Evolutionary conservation across 2,888 invertebrate genomes (phyloP).

Genomic region (Incurvaria masculella): DNA sequence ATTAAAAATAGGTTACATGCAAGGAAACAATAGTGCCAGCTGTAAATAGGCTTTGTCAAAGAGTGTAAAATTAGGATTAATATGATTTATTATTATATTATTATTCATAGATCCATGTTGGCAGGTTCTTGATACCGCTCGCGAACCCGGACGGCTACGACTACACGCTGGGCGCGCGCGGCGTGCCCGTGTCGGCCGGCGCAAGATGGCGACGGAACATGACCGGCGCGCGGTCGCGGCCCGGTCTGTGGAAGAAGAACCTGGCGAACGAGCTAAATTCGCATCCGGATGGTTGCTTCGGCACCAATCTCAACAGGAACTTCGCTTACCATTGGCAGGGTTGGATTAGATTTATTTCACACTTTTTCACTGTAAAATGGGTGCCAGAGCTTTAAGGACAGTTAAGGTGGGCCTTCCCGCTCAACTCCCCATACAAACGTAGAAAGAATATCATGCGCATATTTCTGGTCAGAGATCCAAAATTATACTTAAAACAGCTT

Average conservation of each 20-base stretch:
- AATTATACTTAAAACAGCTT: too few species aligned
- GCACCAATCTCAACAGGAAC: conserved; percentile 44
- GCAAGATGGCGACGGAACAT: conserved; percentile 31
- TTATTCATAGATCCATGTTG: background rate
- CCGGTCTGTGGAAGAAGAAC: conserved; percentile 40
- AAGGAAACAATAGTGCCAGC: too few species aligned
- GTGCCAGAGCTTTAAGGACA: too few species aligned
- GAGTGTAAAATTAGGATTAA: too few species aligned
- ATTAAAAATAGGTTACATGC: too few species aligned
- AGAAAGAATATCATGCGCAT: too few species aligned
- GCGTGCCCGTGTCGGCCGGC: conserved; percentile 22
- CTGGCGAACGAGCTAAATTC: conserved; percentile 28
- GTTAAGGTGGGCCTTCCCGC: too few species aligned
- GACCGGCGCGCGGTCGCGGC: conserved; percentile 26
- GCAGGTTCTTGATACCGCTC: conserved; percentile 43
- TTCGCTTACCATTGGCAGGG: conserved; percentile 52
- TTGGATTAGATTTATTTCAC: too few species aligned
- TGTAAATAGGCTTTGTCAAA: too few species aligned
- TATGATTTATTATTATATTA: background rate
- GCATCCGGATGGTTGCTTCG: conserved; percentile 28
- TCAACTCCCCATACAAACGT: too few species aligned
- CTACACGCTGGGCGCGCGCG: conserved; percentile 29
- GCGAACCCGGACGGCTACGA: conserved; percentile 42
- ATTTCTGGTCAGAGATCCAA: too few species aligned
- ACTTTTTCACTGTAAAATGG: too few species aligned